phyloP scores from a whole-genome alignment of 2,888 invertebrate genomes.

The Mylabris sibirica region DNA sequence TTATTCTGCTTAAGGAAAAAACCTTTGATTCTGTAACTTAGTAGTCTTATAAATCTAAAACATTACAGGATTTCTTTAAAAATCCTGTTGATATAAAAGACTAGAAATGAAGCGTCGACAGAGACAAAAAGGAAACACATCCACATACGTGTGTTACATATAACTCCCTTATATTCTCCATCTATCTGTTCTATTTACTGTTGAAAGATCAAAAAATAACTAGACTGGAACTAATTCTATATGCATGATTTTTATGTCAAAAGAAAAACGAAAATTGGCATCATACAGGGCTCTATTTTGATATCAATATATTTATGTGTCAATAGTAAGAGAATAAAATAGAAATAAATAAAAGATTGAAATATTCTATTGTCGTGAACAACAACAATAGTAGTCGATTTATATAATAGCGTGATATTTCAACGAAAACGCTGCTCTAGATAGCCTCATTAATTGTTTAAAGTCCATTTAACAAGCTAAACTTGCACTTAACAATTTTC shows the following conservation, averaged over 20 bases:
- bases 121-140: background rate
- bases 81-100: background rate
- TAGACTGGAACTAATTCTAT: conserved; percentile 3
- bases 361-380: background rate
- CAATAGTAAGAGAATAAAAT: no score
- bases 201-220: background rate
- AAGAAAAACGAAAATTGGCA: background rate
- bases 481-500: background rate
- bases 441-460: conserved; percentile 8
- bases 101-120: background rate
- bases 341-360: background rate
- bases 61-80: background rate
- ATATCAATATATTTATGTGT: no score
- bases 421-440: background rate
- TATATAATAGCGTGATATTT: background rate
- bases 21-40: background rate
- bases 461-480: conserved; percentile 9
- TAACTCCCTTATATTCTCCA: background rate
- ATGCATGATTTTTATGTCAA: background rate
- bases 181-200: conserved; percentile 5
- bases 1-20: background rate
- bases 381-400: background rate
- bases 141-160: background rate
- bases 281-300: no score
- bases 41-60: background rate